Evolutionary conservation across 2,113 vertebrate genomes (phyloP).

Genomic region (Ochotona curzoniae): DNA sequence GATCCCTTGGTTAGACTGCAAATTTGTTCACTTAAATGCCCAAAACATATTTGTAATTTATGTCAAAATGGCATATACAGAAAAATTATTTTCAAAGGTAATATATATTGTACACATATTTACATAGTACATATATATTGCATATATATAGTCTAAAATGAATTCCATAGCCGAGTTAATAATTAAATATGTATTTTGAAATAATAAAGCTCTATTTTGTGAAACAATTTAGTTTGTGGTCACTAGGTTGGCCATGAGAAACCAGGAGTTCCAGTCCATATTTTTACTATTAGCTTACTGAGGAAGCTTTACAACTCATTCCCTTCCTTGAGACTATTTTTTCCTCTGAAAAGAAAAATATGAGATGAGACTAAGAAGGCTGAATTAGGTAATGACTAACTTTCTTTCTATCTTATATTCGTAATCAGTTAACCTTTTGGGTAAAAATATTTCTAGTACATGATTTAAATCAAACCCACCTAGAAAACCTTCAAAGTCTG

Average conservation of each 20-base stretch:
- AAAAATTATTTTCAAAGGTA: conserved; percentile 7
- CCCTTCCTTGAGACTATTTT: not conserved
- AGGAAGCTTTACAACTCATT: not conserved
- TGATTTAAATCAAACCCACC: conserved; percentile 48
- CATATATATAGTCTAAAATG: not conserved
- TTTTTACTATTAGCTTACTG: not conserved
- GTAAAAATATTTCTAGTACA: conserved; percentile 17
- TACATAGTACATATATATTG: too few relatives aligned
- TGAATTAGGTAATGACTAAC: not conserved
- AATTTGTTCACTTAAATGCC: conserved; percentile 33
- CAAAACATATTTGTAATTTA: not conserved
- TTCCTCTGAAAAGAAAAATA: conserved; percentile 25
- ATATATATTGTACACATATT: not conserved
- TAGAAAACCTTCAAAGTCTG: conserved; percentile 38
- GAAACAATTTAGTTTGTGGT: conserved; percentile 34
- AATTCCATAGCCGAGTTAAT: not conserved
- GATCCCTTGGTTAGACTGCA: not conserved
- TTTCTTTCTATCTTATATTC: not conserved
- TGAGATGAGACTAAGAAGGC: not conserved
- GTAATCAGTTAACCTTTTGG: not conserved
- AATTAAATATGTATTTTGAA: conserved; percentile 1
- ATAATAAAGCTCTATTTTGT: not conserved
- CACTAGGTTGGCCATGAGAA: not conserved
- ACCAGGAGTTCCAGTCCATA: not conserved
- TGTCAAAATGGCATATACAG: not conserved